Evolutionary conservation across 2,888 invertebrate species (phyloP), one percentile per base, ranked within the genome.

Genomic region (Noctua fimbriata): DNA sequence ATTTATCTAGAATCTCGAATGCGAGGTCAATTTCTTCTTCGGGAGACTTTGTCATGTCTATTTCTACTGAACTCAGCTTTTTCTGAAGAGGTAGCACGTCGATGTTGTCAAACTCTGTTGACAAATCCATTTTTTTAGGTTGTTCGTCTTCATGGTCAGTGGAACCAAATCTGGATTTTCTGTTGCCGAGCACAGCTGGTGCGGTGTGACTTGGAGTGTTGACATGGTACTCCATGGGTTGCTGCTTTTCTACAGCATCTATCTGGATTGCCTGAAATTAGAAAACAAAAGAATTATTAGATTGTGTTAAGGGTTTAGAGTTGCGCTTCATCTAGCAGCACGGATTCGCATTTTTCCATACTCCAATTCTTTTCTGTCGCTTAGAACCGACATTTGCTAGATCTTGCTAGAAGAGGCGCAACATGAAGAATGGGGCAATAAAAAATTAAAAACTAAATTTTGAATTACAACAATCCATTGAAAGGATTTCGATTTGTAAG

Each of bases 21-120:
- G 96, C 97, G 24, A 86, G 93, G 79, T 97, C 97, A 72, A 97
- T 97, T 89, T 97, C 96, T 84, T 96, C 95, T 28, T 97, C 97
- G 0, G 96, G 95, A 0, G 94, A 93, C n/a, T 69, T 91, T 93
- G 2, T 18, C 24, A 52, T 55, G 44, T 83, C 84, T 55, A 83
- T 52, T 1, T 49, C 79, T 49, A 80, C 79, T 18, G 70, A 83
- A 67, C 78, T 83, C 44, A 87, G 70, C 65, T 87, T 83, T 10
- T 81, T 84, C 21, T 89, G 82, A 36, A 84, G 65, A 77, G 69
- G 73, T 28, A 73, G 79, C 1, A 76, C 80, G 52, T 88, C 80
- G 5, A 83, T 52, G 28, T 69, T 60, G 9, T 77, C 63, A 41
- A 66, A 69, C 7, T 73, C 78, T n/a, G 52, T 73, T 21, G 73